Base-by-base conservation (phyloP, 2,113 vertebrate species). In the Bos javanicus region DNA sequence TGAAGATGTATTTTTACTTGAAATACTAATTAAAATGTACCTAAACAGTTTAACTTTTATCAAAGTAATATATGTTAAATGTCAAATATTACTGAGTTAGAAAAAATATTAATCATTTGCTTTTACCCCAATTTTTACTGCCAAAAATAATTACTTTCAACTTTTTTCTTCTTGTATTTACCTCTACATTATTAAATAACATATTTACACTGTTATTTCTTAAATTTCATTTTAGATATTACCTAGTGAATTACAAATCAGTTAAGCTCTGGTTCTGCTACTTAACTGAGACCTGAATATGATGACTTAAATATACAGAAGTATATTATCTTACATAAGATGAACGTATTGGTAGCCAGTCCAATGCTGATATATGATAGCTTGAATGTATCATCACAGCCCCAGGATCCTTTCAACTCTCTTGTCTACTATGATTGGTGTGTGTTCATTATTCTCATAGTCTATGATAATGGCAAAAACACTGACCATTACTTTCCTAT, bases 141-240 rank as follows among this genome's bases (percentile, higher is more conserved):
- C 25, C 87, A 82, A 48, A 93, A 56, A 26, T 39, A 93, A 91
- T 7, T 74, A 67, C n/a, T 57, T 93, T 74, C 36, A 67, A 86
- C 4, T 23, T 80, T 90, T 95, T 56, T 56, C 80, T 80, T 92
- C 48, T 67, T 46, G 21, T 46, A 89, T 90, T 92, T 92, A 84
- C 3, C 21, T 94, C 48, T 57, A 26, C 80, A 62, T 92, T 71
- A 94, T 10, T 54, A 97, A 97, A 86, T 88, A 46, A 52, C n/a
- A 88, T 50, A 7, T 60, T 85, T 83, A 56, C 52, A 80, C 43
- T 88, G 3, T 46, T 62, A 85, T 54, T 94, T 67, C 59, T 74
- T 94, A 95, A 90, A 97, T 93, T 94, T 97, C 26, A 88, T 19
- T 93, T 82, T 67, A 85, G 60, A 59, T 96, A 90, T 57, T 90